Conservation (phyloP, 2,888 invertebrate genomes). For the Empis livida region DNA sequence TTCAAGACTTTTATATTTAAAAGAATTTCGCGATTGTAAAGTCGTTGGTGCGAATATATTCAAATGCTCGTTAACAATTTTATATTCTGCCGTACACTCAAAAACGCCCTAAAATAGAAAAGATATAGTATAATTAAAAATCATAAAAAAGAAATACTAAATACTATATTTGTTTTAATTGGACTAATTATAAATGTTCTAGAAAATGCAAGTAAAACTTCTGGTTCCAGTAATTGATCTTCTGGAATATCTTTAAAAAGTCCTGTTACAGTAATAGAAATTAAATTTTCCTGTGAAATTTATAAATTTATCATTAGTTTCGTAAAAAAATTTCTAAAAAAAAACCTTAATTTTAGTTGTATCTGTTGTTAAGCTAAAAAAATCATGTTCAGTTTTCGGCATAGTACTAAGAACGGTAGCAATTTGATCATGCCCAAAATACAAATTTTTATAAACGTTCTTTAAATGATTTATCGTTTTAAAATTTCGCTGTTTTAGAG, state of each 20-base stretch:
- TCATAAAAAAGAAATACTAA: not conserved
- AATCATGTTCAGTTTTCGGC: constrained; percentile 11
- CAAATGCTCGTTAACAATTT: constrained; percentile 10
- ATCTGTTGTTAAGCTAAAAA: constrained; percentile 11
- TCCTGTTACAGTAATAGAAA: constrained; percentile 6
- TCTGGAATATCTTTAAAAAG: constrained; percentile 4
- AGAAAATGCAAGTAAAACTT: constrained; percentile 9
- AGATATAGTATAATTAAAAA: not conserved
- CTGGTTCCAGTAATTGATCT: constrained; percentile 7
- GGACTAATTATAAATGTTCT: constrained; percentile 11
- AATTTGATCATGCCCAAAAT: constrained; percentile 6
- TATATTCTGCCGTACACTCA: constrained; percentile 9
- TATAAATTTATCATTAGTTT: not conserved
- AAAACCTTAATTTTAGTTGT: constrained; percentile 4
- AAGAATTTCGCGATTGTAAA: constrained; percentile 6
- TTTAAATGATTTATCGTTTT: not conserved
- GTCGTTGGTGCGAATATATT: constrained; percentile 7
- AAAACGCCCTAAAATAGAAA: constrained; percentile 8
- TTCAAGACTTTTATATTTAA: constrained; percentile 5
- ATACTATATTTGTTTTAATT: constrained; percentile 5
- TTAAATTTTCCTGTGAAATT: not conserved
- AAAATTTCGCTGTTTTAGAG: too few relatives aligned
- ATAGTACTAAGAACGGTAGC: constrained; percentile 3
- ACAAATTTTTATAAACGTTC: constrained; percentile 2
- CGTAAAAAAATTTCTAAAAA: not conserved